Conservation (phyloP, 2,888 invertebrate genomes). For the Drosophila phalerata region DNA sequence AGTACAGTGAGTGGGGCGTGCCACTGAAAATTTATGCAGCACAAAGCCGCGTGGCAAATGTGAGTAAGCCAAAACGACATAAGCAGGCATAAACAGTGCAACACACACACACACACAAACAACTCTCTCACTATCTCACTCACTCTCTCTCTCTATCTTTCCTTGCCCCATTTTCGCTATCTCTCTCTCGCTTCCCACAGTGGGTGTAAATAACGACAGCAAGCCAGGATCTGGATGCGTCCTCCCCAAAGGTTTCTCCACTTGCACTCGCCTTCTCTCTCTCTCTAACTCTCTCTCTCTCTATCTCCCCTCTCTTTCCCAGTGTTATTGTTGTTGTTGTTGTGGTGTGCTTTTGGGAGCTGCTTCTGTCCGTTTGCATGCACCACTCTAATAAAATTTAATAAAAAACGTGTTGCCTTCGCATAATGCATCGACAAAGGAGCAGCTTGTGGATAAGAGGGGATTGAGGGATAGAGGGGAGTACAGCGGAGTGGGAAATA, state of each 20-base stretch:
- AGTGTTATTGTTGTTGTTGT: conserved; percentile 11
- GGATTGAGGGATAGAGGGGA: neutral
- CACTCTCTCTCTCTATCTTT: neutral
- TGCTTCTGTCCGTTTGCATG: conserved; percentile 59
- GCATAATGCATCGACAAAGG: conserved; percentile 70
- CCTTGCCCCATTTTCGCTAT: too few species aligned
- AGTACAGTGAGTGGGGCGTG: conserved; percentile 7
- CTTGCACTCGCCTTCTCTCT: conserved; percentile 24
- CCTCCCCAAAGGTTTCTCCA: conserved; percentile 49
- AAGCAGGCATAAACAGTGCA: conserved; percentile 75
- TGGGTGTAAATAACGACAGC: conserved; percentile 76
- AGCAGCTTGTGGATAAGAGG: neutral
- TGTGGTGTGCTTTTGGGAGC: conserved; percentile 51
- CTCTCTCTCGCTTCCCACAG: conserved; percentile 14
- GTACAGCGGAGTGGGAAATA: neutral
- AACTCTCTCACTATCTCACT: conserved; percentile 13
- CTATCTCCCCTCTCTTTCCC: neutral
- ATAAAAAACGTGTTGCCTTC: conserved; percentile 77
- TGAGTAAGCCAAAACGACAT: conserved; percentile 79
- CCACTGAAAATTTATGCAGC: conserved; percentile 70
- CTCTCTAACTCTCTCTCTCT: neutral
- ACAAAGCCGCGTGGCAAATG: conserved; percentile 78
- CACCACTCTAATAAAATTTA: conserved; percentile 79
- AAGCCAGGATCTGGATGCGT: conserved; percentile 51
- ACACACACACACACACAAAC: conserved; percentile 9